These are phyloP conservation scores for Aphyosemion australe DNA, from an alignment of 2,113 vertebrate genomes.

Conservation along the genomic window DNA sequence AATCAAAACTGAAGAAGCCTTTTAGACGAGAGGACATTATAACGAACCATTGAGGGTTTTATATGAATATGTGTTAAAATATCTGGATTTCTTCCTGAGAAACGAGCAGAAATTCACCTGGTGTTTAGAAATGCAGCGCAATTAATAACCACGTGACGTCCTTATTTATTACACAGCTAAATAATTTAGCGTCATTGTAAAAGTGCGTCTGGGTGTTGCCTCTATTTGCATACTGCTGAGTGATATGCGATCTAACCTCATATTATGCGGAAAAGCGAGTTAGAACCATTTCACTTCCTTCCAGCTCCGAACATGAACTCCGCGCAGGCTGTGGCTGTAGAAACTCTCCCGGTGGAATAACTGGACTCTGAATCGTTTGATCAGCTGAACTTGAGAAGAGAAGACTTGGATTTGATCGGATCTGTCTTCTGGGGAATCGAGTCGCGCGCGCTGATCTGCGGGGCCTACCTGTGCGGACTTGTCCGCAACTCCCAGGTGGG, in stretches of 20 bases:
- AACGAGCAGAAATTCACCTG: no score
- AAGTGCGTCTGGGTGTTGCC: no score
- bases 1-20: no score
- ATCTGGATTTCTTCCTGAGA: no score
- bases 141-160: no score
- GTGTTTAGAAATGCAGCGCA: no score
- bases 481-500: constrained; percentile 20
- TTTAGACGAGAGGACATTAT: no score
- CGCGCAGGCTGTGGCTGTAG: not conserved
- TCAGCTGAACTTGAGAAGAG: not conserved
- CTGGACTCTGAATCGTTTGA: not conserved
- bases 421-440: not conserved
- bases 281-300: constrained; percentile 69
- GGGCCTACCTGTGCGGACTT: constrained; percentile 57
- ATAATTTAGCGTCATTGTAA: no score
- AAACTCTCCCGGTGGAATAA: not conserved
- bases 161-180: no score
- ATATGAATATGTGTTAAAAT: no score
- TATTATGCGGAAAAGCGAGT: constrained; percentile 71
- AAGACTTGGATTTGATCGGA: not conserved
- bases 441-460: not conserved
- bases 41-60: no score
- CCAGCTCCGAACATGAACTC: not conserved
- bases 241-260: not conserved
- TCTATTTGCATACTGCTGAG: not conserved